Evolutionary conservation across 2,113 vertebrate genomes (phyloP), one percentile per base, ranked within the genome.

Genomic region (Accipiter cooperii): DNA sequence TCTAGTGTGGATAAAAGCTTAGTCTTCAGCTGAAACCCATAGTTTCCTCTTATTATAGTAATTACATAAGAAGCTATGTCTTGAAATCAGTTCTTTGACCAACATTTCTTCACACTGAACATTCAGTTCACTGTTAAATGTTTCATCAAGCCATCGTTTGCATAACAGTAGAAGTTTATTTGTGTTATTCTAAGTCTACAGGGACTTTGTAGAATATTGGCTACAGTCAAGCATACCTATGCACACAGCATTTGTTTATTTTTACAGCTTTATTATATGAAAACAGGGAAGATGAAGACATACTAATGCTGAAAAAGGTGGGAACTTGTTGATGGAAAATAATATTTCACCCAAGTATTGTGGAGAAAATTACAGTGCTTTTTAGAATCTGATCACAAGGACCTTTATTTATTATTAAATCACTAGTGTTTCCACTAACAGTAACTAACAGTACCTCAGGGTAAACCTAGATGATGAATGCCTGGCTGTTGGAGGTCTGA

Each of bases 11-110:
- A 70, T 96, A 77, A 92, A 89, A 87, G 54, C 34, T 84, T 84
- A 57, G 31, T 40, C 77, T 66, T 76, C 84, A 84, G 31, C 63
- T 82, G 58, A 17, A 95, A 87, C 54, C 65, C 34, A 51, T 40
- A 57, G 70, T 78, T 92, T 84, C 69, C 46, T 81, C 52, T 93
- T 83, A 92, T 88, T 96, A 89, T 90, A 96, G 49, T 74, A 96
- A 96, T 96, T 94, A 90, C n/a, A 16, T 61, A 68, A 93, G 73
- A 96, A 93, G 78, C 20, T n/a, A 12, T 46, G n/a, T 76, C 76
- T 73, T 81, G 82, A 95, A 90, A 76, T 93, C 83, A 44, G 29
- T 84, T 44, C 34, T 89, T 90, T 64, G 33, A 51, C 4, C 0
- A 4, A 88, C n/a, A 64, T 38, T 68, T 93, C 49, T 94, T 70